Percentiles rank a stretch among this genome's conserved stretches.
These are phyloP conservation scores for Andrena cerasifolii DNA, from an alignment of 1,140 invertebrate genomes.

Conservation along the genomic window DNA sequence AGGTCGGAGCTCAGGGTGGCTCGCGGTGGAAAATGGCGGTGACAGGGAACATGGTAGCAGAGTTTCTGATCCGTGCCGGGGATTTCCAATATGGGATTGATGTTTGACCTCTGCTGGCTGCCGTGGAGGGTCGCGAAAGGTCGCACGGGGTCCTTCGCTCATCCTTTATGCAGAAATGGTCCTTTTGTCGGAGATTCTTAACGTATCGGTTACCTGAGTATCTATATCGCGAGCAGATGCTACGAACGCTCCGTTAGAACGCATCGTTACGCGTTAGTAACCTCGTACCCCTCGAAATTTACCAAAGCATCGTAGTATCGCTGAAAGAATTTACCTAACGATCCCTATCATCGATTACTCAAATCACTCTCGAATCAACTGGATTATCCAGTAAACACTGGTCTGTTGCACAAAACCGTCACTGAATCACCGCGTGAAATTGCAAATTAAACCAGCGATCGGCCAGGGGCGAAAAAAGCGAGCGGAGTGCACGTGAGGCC, in stretches of 20 bases:
- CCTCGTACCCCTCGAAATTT: too few species aligned
- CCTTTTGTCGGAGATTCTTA: too few species aligned
- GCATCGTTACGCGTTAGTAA: too few species aligned
- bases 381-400: neutral
- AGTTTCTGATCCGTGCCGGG: slow-evolving; percentile 5
- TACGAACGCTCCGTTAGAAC: too few species aligned
- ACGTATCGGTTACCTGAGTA: too few species aligned
- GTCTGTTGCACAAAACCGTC: neutral
- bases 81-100: slow-evolving; percentile 41
- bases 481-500: neutral
- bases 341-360: too few species aligned
- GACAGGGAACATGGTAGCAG: slow-evolving; percentile 34
- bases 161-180: neutral
- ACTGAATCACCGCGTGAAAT: neutral
- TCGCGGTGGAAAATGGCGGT: neutral
- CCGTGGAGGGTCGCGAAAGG: neutral
- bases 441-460: neutral
- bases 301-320: too few species aligned
- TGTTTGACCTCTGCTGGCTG: neutral
- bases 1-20: too few species aligned
- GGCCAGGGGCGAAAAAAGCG: neutral
- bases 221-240: too few species aligned
- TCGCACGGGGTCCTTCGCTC: neutral
- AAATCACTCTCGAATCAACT: too few species aligned
- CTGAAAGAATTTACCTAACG: too few species aligned